Percentiles rank a stretch among this genome's conserved stretches.
phyloP scores from a whole-genome alignment of 2,888 invertebrate genomes.

The Campoplex nolae region DNA sequence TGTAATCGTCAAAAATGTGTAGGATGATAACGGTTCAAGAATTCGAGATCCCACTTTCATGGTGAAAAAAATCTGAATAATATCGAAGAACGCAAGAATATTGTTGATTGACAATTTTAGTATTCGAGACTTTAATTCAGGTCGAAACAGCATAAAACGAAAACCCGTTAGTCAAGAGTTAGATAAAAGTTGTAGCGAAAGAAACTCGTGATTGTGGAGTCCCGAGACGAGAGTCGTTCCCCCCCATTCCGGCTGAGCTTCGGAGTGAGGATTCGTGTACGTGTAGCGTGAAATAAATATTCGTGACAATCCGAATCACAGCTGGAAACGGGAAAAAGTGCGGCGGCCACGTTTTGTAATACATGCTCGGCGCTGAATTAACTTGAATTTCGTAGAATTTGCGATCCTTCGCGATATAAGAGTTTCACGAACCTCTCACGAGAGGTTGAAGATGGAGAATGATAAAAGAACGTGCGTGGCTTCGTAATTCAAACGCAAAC shows the following conservation, averaged over 20 bases:
- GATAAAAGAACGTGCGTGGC: slow-evolving; percentile 26
- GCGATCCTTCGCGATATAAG: slow-evolving; percentile 20
- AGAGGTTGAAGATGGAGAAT: slow-evolving; percentile 36
- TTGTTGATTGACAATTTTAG: not conserved
- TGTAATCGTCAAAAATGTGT: not conserved
- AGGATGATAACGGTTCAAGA: too few species aligned
- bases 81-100: not conserved
- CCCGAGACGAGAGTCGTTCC: slow-evolving; percentile 2
- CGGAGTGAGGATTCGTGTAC: not conserved
- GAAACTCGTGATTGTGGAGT: not conserved
- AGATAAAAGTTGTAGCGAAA: not conserved
- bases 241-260: not conserved
- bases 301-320: slow-evolving; percentile 6
- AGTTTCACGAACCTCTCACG: slow-evolving; percentile 30
- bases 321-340: slow-evolving; percentile 23
- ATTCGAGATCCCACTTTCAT: not conserved
- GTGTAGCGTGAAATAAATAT: slow-evolving; percentile 14
- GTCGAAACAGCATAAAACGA: not conserved
- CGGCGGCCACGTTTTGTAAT: slow-evolving; percentile 35
- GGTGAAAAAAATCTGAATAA: not conserved
- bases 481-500: slow-evolving; percentile 44
- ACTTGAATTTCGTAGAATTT: slow-evolving; percentile 45
- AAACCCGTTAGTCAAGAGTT: slow-evolving; percentile 11
- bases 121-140: not conserved
- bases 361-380: slow-evolving; percentile 42